Base-by-base conservation (phyloP, 2,888 invertebrate species). In the Megalurothrips usitatus region DNA sequence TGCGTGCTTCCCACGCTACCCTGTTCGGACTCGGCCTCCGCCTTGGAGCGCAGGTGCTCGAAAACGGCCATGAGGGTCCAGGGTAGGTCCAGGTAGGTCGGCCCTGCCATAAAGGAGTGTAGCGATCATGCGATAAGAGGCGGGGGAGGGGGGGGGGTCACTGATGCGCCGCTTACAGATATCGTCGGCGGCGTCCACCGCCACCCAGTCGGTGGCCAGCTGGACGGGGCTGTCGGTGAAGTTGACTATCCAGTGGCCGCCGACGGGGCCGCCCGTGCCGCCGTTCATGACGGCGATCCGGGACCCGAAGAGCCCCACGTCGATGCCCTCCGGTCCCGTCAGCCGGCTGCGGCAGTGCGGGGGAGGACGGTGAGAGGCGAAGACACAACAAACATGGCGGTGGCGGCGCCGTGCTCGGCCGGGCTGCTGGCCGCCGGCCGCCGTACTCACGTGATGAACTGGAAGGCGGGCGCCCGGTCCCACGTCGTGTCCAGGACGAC, bases 191-290 rank as follows among this genome's bases (percentile, higher is more conserved):
- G 26, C 68, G 68, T 75, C 68, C 23, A 75, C 68, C 11, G 23
- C 23, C 10, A 26, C 68, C 68, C 68, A 75, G 11, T 75, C 68
- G 9, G 68, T 75, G 68, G 68, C 26, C 3, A 75, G 23, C 68
- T 75, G 68, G 26, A 75, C 68, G 26, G 68, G 68, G 68, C 68
- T 75, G 68, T 75, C 68, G 26, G 68, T 75, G 68, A 75, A 75
- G 26, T 75, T 75, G 68, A 75, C 68, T 9, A 75, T 75, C 68
- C 68, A 75, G 26, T 75, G 68, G 23, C 68, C 68, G 1, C 68
- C 68, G 11, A 75, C 26, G 1, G 68, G 68, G 68, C 68, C 68
- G 26, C 68, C 68, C 26, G 26, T 12, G 11, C 68, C 68, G 68
- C 68, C 68, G 68, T 75, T 75, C 68, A 75, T 75, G 68, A 75